A percentile compares a stretch with the other conserved stretches of the same genome.
Conservation (phyloP, 2,888 invertebrate species). For the Torymus auratus region DNA sequence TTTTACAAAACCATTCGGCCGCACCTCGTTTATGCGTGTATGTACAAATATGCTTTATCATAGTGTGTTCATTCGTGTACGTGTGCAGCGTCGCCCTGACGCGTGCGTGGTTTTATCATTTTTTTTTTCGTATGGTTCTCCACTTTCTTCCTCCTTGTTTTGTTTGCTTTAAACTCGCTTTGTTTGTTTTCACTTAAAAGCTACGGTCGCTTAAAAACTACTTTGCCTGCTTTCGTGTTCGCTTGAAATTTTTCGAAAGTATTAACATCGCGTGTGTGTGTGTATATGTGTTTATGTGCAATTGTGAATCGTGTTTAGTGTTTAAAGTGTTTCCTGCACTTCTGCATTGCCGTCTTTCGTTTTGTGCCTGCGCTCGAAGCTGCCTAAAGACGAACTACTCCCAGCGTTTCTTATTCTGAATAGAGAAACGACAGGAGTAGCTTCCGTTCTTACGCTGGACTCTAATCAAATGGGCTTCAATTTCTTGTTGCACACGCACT, state of each 20-base stretch:
- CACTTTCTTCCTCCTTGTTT: constrained; percentile 53
- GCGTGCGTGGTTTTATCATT: constrained; percentile 18
- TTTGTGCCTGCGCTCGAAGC: no score
- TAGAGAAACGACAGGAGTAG: no score
- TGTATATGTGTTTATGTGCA: constrained; percentile 2
- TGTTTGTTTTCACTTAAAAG: constrained; percentile 33
- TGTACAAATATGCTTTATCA: constrained; percentile 40
- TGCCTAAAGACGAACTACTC: no score
- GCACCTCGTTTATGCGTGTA: constrained; percentile 30
- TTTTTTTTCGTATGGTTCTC: constrained; percentile 10
- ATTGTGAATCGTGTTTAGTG: neutral
- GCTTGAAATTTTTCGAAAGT: constrained; percentile 26
- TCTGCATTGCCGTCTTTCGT: no score
- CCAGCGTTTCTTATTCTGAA: no score
- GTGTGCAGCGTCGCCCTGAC: constrained; percentile 39
- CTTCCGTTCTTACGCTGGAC: no score
- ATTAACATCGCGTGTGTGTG: constrained; percentile 8
- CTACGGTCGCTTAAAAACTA: constrained; percentile 42
- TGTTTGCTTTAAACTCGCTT: constrained; percentile 51
- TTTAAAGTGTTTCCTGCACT: neutral
- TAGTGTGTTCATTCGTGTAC: no score
- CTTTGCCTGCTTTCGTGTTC: neutral
- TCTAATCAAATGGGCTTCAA: constrained; percentile 33
- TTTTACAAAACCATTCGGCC: constrained; percentile 40
- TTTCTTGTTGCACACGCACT: neutral